These are phyloP conservation scores for Paralichthys olivaceus DNA, from an alignment of 2,113 vertebrate species.

Conservation along the genomic window DNA sequence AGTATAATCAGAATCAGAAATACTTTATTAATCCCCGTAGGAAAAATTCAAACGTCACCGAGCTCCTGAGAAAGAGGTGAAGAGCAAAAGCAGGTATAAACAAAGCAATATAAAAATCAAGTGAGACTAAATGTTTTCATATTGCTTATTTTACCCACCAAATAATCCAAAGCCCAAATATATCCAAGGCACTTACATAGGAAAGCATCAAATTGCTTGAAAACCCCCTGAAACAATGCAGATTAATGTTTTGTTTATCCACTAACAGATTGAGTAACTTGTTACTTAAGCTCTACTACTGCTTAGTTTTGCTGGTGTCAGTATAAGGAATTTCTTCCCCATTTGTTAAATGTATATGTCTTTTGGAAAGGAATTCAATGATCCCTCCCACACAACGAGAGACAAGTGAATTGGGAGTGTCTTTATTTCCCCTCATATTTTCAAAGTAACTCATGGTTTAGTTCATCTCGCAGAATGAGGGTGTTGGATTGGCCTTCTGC, in stretches of 20 bases:
- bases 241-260: constrained; percentile 19
- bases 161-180: neutral
- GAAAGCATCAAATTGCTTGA: neutral
- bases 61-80: no score
- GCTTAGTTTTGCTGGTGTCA: neutral
- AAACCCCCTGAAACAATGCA: neutral
- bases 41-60: no score
- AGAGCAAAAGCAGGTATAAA: no score
- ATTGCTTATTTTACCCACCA: neutral
- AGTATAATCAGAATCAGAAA: no score
- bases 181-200: neutral
- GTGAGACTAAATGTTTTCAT: no score
- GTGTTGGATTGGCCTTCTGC: constrained; percentile 35
- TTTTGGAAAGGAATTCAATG: neutral
- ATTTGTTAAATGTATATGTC: neutral
- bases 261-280: neutral
- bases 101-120: no score
- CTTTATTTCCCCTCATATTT: neutral
- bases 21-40: no score
- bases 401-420: neutral
- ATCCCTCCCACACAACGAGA: neutral
- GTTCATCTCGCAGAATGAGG: constrained; percentile 42
- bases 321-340: neutral
- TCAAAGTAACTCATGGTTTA: constrained; percentile 12
- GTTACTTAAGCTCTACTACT: neutral